Evolutionary conservation across 2,888 invertebrate species (phyloP).

Genomic region (Agapostemon virescens): DNA sequence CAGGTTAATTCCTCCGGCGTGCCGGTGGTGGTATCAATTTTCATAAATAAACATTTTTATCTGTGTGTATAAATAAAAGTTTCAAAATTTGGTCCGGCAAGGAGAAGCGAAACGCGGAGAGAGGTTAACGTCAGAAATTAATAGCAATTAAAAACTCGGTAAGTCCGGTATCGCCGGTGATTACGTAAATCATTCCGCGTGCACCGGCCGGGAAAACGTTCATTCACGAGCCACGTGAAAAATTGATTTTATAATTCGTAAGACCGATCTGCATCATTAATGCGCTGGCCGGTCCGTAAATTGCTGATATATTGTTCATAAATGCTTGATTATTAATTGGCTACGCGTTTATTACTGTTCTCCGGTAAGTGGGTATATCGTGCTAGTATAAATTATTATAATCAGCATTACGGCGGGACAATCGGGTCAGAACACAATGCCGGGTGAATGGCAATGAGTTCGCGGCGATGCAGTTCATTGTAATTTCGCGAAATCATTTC

Average conservation of each 20-base stretch:
- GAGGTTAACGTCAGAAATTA: conserved; percentile 18
- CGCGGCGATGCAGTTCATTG: not conserved
- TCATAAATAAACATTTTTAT: not conserved
- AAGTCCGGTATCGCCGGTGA: conserved; percentile 22
- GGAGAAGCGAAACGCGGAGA: not conserved
- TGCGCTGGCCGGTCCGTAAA: not conserved
- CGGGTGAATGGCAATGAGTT: not conserved
- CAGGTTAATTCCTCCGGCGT: conserved; percentile 16
- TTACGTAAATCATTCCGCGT: conserved; percentile 36
- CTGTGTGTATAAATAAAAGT: conserved; percentile 16
- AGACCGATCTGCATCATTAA: not conserved
- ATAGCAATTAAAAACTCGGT: conserved; percentile 42
- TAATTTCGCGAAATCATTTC: not conserved
- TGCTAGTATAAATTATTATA: conserved; percentile 13
- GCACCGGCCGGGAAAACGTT: not conserved
- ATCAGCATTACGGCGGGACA: not conserved
- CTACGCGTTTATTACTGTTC: conserved; percentile 20
- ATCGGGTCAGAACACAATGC: not conserved
- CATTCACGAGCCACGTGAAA: not conserved
- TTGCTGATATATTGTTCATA: conserved; percentile 20
- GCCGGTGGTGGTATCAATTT: conserved; percentile 15
- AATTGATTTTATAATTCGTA: conserved; percentile 42
- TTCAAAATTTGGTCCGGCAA: not conserved
- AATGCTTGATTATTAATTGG: conserved; percentile 35
- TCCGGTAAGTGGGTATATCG: not conserved